phyloP scores from a whole-genome alignment of 2,888 invertebrate genomes.

The Agrotis exclamationis region DNA sequence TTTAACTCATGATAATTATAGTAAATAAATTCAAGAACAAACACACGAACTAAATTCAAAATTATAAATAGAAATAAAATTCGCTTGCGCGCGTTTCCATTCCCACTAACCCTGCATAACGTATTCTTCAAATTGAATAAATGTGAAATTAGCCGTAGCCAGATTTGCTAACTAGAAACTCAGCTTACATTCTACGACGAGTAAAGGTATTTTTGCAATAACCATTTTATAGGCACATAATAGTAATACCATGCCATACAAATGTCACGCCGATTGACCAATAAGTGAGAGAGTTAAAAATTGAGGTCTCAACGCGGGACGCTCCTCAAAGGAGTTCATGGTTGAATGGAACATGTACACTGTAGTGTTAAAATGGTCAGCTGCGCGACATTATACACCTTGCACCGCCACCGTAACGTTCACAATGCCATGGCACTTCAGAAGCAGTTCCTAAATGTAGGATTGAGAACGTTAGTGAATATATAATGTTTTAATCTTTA shows the following conservation, averaged over 20 bases:
- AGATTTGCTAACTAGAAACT: slow-evolving; percentile 40
- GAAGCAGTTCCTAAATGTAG: slow-evolving; percentile 86
- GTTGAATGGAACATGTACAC: slow-evolving; percentile 89
- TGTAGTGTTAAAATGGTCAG: slow-evolving; percentile 77
- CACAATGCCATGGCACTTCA: slow-evolving; percentile 76
- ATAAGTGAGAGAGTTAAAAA: slow-evolving; percentile 89
- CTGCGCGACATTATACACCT: slow-evolving; percentile 72
- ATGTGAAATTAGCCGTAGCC: slow-evolving; percentile 26
- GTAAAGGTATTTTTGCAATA: slow-evolving; percentile 74
- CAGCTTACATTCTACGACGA: slow-evolving; percentile 17
- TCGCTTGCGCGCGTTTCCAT: slow-evolving; percentile 13
- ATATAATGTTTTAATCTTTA: slow-evolving; percentile 84
- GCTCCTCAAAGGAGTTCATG: slow-evolving; percentile 90
- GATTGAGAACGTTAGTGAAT: slow-evolving; percentile 84
- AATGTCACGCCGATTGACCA: slow-evolving; percentile 89
- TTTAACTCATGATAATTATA: slow-evolving; percentile 21
- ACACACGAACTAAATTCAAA: slow-evolving; percentile 21
- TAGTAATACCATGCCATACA: slow-evolving; percentile 84
- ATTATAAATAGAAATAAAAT: slow-evolving; percentile 19
- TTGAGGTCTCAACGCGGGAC: slow-evolving; percentile 90
- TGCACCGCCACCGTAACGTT: slow-evolving; percentile 74
- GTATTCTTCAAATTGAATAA: slow-evolving; percentile 28
- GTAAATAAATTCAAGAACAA: slow-evolving; percentile 15
- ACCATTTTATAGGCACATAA: slow-evolving; percentile 75
- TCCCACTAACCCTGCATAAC: slow-evolving; percentile 7